These are phyloP conservation scores for Carcina quercana DNA, from an alignment of 2,888 invertebrate species.

Conservation along the genomic window DNA sequence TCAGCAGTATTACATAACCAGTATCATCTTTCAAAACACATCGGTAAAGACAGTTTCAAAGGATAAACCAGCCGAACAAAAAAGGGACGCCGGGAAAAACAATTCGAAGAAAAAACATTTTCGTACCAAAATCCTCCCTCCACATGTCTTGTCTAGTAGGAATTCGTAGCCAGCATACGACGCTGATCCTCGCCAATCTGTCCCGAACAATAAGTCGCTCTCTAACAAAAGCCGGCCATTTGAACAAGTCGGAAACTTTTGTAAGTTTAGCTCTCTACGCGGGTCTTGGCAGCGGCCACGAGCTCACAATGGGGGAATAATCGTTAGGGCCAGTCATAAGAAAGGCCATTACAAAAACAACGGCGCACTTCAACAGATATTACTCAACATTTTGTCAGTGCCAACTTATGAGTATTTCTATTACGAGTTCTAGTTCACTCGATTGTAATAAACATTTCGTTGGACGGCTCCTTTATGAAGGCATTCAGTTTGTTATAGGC, in stretches of 20 bases:
- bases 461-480: no score
- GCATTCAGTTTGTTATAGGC: no score
- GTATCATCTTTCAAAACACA: not conserved
- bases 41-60: no score
- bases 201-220: conserved; percentile 72
- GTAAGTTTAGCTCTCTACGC: conserved; percentile 70
- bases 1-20: not conserved
- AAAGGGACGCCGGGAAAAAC: not conserved
- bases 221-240: conserved; percentile 72
- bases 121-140: conserved; percentile 2
- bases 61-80: not conserved
- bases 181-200: conserved; percentile 69
- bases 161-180: conserved; percentile 42
- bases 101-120: not conserved
- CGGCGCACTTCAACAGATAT: conserved; percentile 57
- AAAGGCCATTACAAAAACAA: conserved; percentile 68
- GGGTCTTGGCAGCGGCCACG: conserved; percentile 54
- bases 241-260: conserved; percentile 72
- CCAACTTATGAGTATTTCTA: no score
- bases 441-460: no score
- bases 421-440: no score
- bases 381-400: conserved; percentile 57
- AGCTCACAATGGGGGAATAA: conserved; percentile 65
- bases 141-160: conserved; percentile 31
- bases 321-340: conserved; percentile 69